These are phyloP conservation scores for Lysandra bellargus DNA, from an alignment of 2,888 invertebrate species.

Conservation along the genomic window DNA sequence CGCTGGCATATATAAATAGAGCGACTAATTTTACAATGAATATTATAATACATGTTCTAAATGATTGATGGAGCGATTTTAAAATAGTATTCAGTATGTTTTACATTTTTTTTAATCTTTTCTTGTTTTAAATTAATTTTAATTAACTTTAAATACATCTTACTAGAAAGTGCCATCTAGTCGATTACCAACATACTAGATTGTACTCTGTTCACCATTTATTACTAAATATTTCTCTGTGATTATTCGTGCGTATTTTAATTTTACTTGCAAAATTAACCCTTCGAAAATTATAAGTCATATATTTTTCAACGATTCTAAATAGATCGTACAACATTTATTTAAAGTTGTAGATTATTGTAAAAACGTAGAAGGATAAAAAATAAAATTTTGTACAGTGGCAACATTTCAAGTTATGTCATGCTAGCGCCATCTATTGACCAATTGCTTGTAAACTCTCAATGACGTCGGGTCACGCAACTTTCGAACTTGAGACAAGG, in stretches of 20 bases:
- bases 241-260: too few relatives aligned
- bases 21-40: too few relatives aligned
- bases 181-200: background rate
- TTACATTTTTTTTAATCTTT: too few relatives aligned
- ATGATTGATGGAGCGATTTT: too few relatives aligned
- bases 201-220: background rate
- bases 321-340: background rate
- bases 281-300: too few relatives aligned
- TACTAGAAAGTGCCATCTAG: background rate
- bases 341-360: background rate
- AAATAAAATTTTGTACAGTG: conserved; percentile 26
- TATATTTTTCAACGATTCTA: too few relatives aligned
- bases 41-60: too few relatives aligned
- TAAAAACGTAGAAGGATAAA: background rate
- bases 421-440: conserved; percentile 54
- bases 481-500: conserved; percentile 71
- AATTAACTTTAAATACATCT: too few relatives aligned
- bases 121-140: background rate
- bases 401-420: conserved; percentile 27
- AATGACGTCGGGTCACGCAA: conserved; percentile 55
- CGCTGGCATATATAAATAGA: background rate
- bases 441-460: conserved; percentile 34
- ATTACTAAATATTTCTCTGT: too few relatives aligned
- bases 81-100: too few relatives aligned
- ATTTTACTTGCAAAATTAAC: too few relatives aligned